Evolutionary conservation across 2,888 invertebrate genomes (phyloP).

Genomic region (Pristionchus arcanus): DNA sequence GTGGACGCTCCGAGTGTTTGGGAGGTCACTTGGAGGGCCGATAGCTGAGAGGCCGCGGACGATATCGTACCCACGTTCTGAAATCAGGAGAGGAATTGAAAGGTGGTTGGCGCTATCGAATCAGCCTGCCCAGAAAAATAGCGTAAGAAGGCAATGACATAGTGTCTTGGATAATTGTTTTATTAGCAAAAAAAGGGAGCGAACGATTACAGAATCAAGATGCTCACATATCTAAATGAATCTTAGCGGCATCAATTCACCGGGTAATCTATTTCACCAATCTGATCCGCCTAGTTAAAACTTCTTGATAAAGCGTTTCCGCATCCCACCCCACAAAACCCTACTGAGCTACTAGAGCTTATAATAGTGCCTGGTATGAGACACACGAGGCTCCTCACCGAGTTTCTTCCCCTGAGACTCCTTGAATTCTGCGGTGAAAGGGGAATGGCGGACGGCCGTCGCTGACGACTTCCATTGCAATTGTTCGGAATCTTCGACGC

Average conservation of each 20-base stretch:
- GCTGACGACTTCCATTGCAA: slow-evolving; percentile 85
- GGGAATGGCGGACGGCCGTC: slow-evolving; percentile 81
- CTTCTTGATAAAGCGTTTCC: too few relatives aligned
- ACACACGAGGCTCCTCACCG: not conserved
- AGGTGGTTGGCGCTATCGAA: too few relatives aligned
- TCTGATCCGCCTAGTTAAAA: not conserved
- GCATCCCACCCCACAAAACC: too few relatives aligned
- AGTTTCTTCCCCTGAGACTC: slow-evolving; percentile 25
- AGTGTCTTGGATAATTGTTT: too few relatives aligned
- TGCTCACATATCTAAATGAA: not conserved
- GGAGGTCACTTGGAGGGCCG: slow-evolving; percentile 42
- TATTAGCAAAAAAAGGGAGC: too few relatives aligned
- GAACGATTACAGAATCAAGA: too few relatives aligned
- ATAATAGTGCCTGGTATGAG: not conserved
- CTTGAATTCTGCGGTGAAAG: slow-evolving; percentile 77
- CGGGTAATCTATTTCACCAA: not conserved
- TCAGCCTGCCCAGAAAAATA: too few relatives aligned
- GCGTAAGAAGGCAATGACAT: too few relatives aligned
- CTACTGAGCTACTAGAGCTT: too few relatives aligned
- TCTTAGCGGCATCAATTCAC: not conserved
- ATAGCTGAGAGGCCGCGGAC: not conserved
- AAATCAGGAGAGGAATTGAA: too few relatives aligned
- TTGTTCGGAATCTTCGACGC: slow-evolving; percentile 96
- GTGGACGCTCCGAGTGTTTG: slow-evolving; percentile 51
- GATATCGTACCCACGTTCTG: slow-evolving; percentile 42